Conservation (phyloP, 2,888 invertebrate species). For the Acronicta aceris region DNA sequence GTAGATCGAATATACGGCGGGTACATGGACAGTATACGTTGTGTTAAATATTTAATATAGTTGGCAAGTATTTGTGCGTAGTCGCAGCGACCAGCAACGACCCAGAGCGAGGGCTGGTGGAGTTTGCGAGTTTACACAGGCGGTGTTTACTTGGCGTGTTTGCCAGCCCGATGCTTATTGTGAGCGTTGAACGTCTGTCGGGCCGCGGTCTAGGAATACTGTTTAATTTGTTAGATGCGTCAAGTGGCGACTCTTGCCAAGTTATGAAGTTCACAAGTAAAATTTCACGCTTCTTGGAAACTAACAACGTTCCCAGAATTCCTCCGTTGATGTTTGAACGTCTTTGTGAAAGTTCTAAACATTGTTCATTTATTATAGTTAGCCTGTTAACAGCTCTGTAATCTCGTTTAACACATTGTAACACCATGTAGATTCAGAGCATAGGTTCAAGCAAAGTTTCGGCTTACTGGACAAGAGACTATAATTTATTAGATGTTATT, state of each 20-base stretch:
- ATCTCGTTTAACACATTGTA: constrained; percentile 13
- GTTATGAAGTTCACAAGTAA: constrained; percentile 57
- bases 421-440: constrained; percentile 21
- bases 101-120: constrained; percentile 55
- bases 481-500: too few relatives aligned
- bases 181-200: constrained; percentile 64
- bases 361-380: constrained; percentile 47
- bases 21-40: constrained; percentile 25
- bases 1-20: constrained; percentile 25
- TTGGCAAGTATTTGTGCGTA: constrained; percentile 49
- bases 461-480: too few relatives aligned
- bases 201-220: constrained; percentile 61
- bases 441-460: not conserved
- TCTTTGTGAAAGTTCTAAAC: constrained; percentile 52
- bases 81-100: constrained; percentile 39
- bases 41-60: constrained; percentile 48
- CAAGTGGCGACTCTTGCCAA: constrained; percentile 48
- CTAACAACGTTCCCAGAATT: constrained; percentile 49
- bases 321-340: constrained; percentile 47
- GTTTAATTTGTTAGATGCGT: constrained; percentile 68
- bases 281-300: constrained; percentile 62
- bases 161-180: constrained; percentile 76
- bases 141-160: constrained; percentile 75
- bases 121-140: constrained; percentile 72
- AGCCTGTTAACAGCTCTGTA: constrained; percentile 13